phyloP scores from a whole-genome alignment of 2,888 invertebrate species.

The Phaedon cochleariae region DNA sequence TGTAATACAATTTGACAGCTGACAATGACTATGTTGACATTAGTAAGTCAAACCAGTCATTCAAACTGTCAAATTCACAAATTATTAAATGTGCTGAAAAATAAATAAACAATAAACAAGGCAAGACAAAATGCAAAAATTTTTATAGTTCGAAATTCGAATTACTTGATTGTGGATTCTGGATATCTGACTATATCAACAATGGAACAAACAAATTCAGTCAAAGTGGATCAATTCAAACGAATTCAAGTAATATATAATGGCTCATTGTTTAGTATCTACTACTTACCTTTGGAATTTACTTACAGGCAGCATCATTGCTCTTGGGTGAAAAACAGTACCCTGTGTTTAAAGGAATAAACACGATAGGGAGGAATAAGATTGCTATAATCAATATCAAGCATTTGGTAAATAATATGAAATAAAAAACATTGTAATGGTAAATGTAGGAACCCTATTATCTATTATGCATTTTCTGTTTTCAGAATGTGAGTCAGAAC shows the following conservation, averaged over 20 bases:
- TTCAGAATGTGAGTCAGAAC: slow-evolving; percentile 57
- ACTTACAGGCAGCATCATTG: slow-evolving; percentile 40
- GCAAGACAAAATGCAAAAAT: too few relatives aligned
- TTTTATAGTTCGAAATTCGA: too few relatives aligned
- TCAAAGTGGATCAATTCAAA: slow-evolving; percentile 28
- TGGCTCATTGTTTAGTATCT: too few relatives aligned
- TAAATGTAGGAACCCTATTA: not conserved
- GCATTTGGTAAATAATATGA: slow-evolving; percentile 55
- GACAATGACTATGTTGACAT: too few relatives aligned
- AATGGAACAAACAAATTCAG: slow-evolving; percentile 12
- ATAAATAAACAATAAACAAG: too few relatives aligned
- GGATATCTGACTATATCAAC: too few relatives aligned
- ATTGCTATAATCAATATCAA: slow-evolving; percentile 54
- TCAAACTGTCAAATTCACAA: too few relatives aligned
- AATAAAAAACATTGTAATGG: not conserved
- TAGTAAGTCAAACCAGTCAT: too few relatives aligned
- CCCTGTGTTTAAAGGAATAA: slow-evolving; percentile 51
- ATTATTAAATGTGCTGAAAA: too few relatives aligned
- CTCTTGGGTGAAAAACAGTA: slow-evolving; percentile 30
- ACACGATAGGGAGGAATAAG: slow-evolving; percentile 56
- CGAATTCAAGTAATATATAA: slow-evolving; percentile 30
- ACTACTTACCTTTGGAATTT: too few relatives aligned
- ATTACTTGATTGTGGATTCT: too few relatives aligned
- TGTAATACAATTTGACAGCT: too few relatives aligned
- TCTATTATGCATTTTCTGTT: slow-evolving; percentile 11